Evolutionary conservation across 2,888 invertebrate genomes (phyloP).

Genomic region (Nebria brevicollis): DNA sequence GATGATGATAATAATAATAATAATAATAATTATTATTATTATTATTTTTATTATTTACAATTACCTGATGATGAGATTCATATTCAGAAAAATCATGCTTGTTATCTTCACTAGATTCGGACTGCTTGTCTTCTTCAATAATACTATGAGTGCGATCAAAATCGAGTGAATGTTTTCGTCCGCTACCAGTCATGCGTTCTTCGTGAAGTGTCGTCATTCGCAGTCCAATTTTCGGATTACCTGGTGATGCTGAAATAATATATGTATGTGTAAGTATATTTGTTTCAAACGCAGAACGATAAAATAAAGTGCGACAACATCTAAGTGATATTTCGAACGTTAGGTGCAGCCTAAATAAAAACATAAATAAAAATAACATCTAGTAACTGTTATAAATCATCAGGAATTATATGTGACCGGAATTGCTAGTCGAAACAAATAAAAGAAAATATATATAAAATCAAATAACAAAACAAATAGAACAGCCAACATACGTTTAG

Average conservation of each 20-base stretch:
- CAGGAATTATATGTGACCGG: slow-evolving; percentile 17
- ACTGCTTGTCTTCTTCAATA: slow-evolving; percentile 59
- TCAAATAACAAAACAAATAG: background rate
- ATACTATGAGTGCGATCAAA: slow-evolving; percentile 58
- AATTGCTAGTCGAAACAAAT: slow-evolving; percentile 30
- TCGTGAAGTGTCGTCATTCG: slow-evolving; percentile 94
- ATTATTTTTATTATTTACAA: background rate
- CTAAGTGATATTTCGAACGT: background rate
- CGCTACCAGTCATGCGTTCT: slow-evolving; percentile 70
- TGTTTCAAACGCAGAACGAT: background rate
- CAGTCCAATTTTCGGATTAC: slow-evolving; percentile 83
- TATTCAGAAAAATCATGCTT: slow-evolving; percentile 54
- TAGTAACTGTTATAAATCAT: slow-evolving; percentile 37
- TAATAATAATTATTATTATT: no score
- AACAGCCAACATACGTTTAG: slow-evolving; percentile 82
- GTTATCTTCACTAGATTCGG: slow-evolving; percentile 56
- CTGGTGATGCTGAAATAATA: slow-evolving; percentile 76
- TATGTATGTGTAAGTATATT: background rate
- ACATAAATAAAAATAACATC: slow-evolving; percentile 32
- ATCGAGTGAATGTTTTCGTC: slow-evolving; percentile 63
- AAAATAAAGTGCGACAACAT: background rate
- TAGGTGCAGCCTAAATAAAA: slow-evolving; percentile 26
- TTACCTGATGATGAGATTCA: slow-evolving; percentile 30
- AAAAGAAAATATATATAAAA: slow-evolving; percentile 21
- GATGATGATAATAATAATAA: no score